Evolutionary conservation across 2,888 invertebrate species (phyloP), one percentile per base, ranked within the genome.

Genomic region (Sphaerophoria taeniata): DNA sequence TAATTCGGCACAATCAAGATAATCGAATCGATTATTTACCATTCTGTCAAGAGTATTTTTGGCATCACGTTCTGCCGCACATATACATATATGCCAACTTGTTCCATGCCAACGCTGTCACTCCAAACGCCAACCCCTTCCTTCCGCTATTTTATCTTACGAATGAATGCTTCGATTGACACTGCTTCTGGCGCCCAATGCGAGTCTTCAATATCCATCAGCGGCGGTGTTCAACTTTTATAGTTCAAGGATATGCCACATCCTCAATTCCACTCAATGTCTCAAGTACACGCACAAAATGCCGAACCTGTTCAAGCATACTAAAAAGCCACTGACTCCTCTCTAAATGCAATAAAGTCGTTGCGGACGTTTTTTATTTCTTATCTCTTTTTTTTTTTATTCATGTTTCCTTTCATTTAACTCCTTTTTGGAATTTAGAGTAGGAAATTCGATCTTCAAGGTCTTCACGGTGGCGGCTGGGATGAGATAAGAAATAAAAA

Each of bases 1-100:
- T 84, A 84, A 84, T 84, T 84, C 80, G 75, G 84, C 61, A 80
- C 80, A 84, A 84, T 84, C 84, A 75, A 78, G 79, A 84, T 84
- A 84, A 84, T 84, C 79, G 84, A 84, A 84, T 84, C 84, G 84
- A 84, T 84, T 84, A 84, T 79, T 75, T 71, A 72, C 71, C 67
- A 67, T 67, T 67, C 67, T 75, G 72, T 69, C 75, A 72, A 80
- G 24, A 24, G 79, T 69, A 76, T 79, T 75, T 75, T 75, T 63
- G 49, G 78, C 79, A 67, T 75, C 71, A 70, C 77, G 73, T 78
- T 58, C 14, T 70, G 73, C 63, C 58, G 9, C 31, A 14, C 11
- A 12, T 24, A 12, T 31, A 31, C n/a, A 2, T 72, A 47, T 69
- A 31, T 49, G 63, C 56, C 47, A 70, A 12, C 70, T 63, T 58